phyloP scores from a whole-genome alignment of 30 jellyfish, hydroid and myxozoan genomes.

The Nemopilema nomurai region DNA sequence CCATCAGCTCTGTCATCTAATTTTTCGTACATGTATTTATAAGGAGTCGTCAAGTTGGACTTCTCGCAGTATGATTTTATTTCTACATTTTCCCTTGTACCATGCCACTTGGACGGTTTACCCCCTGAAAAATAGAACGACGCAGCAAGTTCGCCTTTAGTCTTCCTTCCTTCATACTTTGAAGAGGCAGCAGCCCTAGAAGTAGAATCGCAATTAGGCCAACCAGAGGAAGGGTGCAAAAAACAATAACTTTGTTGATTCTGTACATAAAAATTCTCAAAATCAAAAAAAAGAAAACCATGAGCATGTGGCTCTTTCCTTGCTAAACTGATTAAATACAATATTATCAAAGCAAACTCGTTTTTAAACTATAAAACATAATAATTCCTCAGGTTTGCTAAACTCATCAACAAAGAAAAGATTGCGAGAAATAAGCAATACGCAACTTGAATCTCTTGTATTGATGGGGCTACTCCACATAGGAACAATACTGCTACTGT shows the following conservation, averaged over 20 bases:
- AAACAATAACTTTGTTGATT: too few species aligned
- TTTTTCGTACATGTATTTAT: conserved; percentile 80
- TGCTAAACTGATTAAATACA: background rate
- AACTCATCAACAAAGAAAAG: too few species aligned
- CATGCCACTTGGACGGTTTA: conserved; percentile 58
- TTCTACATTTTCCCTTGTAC: conserved; percentile 25
- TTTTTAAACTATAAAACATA: too few species aligned
- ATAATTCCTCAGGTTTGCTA: too few species aligned
- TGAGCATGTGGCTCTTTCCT: background rate
- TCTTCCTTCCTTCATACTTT: conserved; percentile 74
- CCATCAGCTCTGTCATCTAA: conserved; percentile 79
- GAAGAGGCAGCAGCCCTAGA: conserved; percentile 86
- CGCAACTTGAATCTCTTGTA: too few species aligned
- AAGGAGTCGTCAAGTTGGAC: conserved; percentile 38
- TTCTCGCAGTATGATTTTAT: conserved; percentile 41
- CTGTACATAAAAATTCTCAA: too few species aligned
- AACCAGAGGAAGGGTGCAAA: too few species aligned
- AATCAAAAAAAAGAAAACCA: too few species aligned
- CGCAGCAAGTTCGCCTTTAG: conserved; percentile 72
- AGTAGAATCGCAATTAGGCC: background rate
- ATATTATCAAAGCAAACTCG: too few species aligned
- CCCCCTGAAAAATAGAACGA: conserved; percentile 37
- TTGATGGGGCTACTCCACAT: too few species aligned
- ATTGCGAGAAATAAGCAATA: too few species aligned
- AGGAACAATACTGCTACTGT: too few species aligned